Percentiles rank a stretch among this genome's conserved stretches.
Conservation (phyloP, 2,797 vertebrate species). For the Enteromius trimaculatus region DNA sequence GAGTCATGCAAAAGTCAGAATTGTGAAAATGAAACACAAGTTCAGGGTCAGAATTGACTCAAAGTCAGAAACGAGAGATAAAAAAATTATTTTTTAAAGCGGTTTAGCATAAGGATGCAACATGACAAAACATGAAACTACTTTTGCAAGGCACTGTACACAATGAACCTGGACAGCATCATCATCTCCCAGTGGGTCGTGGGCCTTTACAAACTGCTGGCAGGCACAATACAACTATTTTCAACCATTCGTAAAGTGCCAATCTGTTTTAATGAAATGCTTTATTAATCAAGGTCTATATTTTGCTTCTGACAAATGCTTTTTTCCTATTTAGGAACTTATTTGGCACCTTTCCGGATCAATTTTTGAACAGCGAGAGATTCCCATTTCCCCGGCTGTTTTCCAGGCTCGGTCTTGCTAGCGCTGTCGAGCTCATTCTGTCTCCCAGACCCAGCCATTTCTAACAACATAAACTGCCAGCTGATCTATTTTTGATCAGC, state of each 20-base stretch:
- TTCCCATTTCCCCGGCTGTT: conserved; percentile 50
- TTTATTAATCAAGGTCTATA: conserved; percentile 70
- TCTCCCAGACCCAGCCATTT: conserved; percentile 33
- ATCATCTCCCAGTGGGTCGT: conserved; percentile 67
- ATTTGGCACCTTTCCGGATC: conserved; percentile 45
- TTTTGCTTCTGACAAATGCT: conserved; percentile 61
- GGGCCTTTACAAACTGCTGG: conserved; percentile 61
- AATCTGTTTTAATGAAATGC: conserved; percentile 71
- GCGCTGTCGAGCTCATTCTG: conserved; percentile 33
- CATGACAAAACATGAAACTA: background rate
- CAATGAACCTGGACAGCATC: conserved; percentile 26
- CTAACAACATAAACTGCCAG: conserved; percentile 65
- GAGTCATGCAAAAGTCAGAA: background rate
- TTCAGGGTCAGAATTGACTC: background rate
- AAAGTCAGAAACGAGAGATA: background rate
- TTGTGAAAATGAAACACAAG: background rate
- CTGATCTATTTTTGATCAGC: conserved; percentile 70
- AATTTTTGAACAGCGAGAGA: conserved; percentile 37
- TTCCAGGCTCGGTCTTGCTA: conserved; percentile 50
- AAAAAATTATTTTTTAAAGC: background rate
- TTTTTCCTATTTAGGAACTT: conserved; percentile 39
- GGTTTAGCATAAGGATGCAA: background rate
- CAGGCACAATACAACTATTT: conserved; percentile 77
- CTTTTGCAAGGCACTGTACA: background rate
- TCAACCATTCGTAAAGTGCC: conserved; percentile 71